These are phyloP conservation scores for Amphipoea lucens DNA, from an alignment of 2,888 invertebrate genomes.

Conservation along the genomic window DNA sequence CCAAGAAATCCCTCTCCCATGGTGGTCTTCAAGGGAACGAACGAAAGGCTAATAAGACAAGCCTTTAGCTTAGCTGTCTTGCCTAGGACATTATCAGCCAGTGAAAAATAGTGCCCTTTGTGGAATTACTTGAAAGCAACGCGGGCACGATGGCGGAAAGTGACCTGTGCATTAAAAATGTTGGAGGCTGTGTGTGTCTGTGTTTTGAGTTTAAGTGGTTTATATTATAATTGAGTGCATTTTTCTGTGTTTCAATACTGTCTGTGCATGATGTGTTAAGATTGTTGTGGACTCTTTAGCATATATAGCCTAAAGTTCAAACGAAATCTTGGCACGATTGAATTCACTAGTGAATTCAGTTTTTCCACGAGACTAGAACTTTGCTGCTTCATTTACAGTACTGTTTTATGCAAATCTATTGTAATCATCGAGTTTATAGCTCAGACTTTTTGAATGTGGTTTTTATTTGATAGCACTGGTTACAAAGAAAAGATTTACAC, in stretches of 20 bases:
- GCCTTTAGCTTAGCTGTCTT: constrained; percentile 84
- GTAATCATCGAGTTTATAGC: no score
- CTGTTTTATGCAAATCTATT: not conserved
- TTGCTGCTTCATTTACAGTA: not conserved
- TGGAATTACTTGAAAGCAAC: constrained; percentile 72
- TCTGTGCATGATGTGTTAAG: not conserved
- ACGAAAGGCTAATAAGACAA: constrained; percentile 86
- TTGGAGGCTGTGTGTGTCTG: constrained; percentile 16
- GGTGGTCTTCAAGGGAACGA: constrained; percentile 84
- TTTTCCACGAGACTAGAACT: not conserved
- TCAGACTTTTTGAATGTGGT: no score
- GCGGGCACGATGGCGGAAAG: constrained; percentile 66
- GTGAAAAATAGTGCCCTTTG: constrained; percentile 88
- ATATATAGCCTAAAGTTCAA: not conserved
- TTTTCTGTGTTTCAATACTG: constrained; percentile 27
- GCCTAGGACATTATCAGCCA: constrained; percentile 82
- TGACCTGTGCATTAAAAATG: constrained; percentile 59
- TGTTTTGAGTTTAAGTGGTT: constrained; percentile 39
- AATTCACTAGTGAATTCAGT: not conserved
- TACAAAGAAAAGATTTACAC: not conserved
- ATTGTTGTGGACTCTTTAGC: not conserved
- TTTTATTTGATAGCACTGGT: not conserved
- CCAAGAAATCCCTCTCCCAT: constrained; percentile 80
- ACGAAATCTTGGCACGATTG: not conserved
- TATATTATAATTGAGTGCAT: constrained; percentile 45